Evolutionary conservation across 2,888 invertebrate genomes (phyloP), one percentile per base, ranked within the genome.

Genomic region (Parapristionchus giblindavisi): DNA sequence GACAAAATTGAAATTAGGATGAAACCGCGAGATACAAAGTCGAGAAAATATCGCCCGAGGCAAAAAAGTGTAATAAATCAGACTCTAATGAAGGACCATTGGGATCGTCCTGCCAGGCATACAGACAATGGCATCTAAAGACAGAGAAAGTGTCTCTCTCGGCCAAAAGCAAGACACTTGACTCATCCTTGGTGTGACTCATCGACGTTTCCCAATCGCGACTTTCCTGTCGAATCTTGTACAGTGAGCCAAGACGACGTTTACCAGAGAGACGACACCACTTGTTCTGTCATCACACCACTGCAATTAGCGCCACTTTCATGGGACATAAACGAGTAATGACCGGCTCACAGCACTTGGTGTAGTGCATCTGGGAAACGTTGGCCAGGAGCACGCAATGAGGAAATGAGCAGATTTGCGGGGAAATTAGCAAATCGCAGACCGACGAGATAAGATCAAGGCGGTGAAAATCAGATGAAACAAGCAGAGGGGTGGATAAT

Each of bases 171-270:
- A n/a, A n/a, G n/a, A n/a, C n/a, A n/a, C n/a, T n/a, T 65, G 29
- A 11, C 38, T 38, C 63, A 40, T 43, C 63, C 61, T 27, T n/a
- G 24, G 29, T 2, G 61, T 65, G 63, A 65, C 40, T 43, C 63
- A 65, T 21, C 61, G 63, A 65, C 63, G 63, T 65, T 65, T 65
- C 43, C 63, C 40, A 65, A 65, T 65, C 63, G 8, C 3, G 11
- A 1, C 63, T 24, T 3, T n/a, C 21, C 43, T 65, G 63, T 65
- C 63, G 21, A 65, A 65, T 43, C 14, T 17, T 65, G 63, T 65
- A 65, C 63, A 65, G 63, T 43, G 43, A 14, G 40, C 27, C 24
- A 24, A 21, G 63, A 43, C 63, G 63, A 21, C 63, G 29, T 65
- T 65, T 65, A 43, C 63, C 43, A 65, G 17, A 27, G 43, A 27